These are phyloP conservation scores for Benitochromis conjunctus DNA, from an alignment of 2,113 vertebrate species.

Conservation along the genomic window DNA sequence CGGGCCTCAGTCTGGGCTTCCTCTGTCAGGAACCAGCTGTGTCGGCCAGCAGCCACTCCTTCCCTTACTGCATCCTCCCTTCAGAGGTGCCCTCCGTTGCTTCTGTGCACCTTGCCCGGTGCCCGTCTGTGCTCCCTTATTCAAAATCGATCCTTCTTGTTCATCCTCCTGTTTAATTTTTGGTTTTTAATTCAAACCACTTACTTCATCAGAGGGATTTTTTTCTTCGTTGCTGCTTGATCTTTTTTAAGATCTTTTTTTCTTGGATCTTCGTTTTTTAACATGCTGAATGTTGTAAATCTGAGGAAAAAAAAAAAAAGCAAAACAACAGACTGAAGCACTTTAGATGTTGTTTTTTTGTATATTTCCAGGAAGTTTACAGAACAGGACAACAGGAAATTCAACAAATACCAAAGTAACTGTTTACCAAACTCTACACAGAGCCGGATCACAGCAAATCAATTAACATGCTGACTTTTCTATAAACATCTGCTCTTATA, in stretches of 20 bases:
- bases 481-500: not conserved
- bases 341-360: not conserved
- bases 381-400: not conserved
- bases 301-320: no score
- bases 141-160: not conserved
- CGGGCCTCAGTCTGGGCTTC: conserved; percentile 77
- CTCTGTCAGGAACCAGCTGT: conserved; percentile 90
- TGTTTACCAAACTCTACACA: not conserved
- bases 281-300: not conserved
- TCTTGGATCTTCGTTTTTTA: not conserved
- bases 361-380: not conserved
- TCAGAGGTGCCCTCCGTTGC: not conserved
- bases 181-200: not conserved
- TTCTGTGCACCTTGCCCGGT: conserved; percentile 16
- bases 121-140: not conserved
- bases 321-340: not conserved
- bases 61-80: conserved; percentile 3
- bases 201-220: not conserved
- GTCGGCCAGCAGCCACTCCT: conserved; percentile 34
- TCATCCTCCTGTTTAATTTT: not conserved
- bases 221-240: not conserved
- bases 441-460: not conserved
- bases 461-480: not conserved
- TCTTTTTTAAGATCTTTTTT: no score
- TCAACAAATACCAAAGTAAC: not conserved